Evolutionary conservation across 1,140 invertebrate species (phyloP).

Genomic region (Dreissena rostriformis): DNA sequence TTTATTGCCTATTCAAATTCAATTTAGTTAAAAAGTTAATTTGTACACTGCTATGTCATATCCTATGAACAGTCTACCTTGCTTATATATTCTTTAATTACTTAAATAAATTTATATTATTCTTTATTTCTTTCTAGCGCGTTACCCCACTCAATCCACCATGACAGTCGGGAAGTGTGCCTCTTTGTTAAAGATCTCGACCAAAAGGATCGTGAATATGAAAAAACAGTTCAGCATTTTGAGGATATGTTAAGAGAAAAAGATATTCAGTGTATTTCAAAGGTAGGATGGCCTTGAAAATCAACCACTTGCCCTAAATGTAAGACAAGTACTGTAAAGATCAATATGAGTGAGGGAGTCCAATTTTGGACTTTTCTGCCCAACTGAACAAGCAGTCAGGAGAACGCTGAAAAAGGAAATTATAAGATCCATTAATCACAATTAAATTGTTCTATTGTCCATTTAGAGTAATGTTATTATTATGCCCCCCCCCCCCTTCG

Average conservation of each 20-base stretch:
- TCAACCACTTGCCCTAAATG: too few species aligned
- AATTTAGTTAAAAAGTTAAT: neutral
- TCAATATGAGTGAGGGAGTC: too few species aligned
- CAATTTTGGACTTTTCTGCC: too few species aligned
- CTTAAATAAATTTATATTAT: neutral
- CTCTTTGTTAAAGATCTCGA: conserved; percentile 80
- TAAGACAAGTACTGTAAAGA: too few species aligned
- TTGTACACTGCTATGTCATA: neutral
- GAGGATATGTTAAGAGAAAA: conserved; percentile 71
- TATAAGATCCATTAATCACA: too few species aligned
- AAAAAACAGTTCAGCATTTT: conserved; percentile 72
- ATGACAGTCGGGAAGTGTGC: conserved; percentile 70
- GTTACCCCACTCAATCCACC: conserved; percentile 62
- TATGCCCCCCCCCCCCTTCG: too few species aligned
- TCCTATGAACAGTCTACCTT: neutral
- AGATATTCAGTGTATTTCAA: conserved; percentile 60
- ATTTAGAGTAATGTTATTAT: too few species aligned
- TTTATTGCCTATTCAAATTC: neutral
- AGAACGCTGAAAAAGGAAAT: too few species aligned
- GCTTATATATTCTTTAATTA: neutral
- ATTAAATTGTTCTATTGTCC: too few species aligned
- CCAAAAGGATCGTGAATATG: conserved; percentile 74
- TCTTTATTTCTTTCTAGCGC: conserved; percentile 53
- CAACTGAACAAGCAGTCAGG: too few species aligned
- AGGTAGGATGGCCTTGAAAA: conserved; percentile 53